Conservation (phyloP, 2,797 vertebrate genomes). For the Mus spretus region DNA sequence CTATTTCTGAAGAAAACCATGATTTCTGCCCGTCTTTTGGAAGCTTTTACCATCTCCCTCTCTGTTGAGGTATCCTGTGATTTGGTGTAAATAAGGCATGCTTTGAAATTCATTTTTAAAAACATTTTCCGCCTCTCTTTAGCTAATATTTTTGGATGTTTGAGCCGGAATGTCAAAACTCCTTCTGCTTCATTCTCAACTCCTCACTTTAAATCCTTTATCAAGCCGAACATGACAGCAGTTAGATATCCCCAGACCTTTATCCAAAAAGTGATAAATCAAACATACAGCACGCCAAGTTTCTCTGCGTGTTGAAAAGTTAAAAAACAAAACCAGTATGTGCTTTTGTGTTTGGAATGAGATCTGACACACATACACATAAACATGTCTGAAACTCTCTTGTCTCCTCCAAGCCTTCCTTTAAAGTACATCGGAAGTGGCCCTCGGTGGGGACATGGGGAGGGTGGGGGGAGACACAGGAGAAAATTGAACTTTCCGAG, state of each 20-base stretch:
- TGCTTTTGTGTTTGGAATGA: slow-evolving; percentile 73
- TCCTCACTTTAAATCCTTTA: slow-evolving; percentile 63
- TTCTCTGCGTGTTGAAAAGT: slow-evolving; percentile 48
- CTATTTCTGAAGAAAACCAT: neutral
- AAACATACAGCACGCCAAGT: slow-evolving; percentile 20
- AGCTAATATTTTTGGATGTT: slow-evolving; percentile 36
- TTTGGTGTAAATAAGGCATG: slow-evolving; percentile 48
- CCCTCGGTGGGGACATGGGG: slow-evolving; percentile 61
- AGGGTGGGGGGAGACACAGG: slow-evolving; percentile 56
- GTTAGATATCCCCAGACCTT: slow-evolving; percentile 75
- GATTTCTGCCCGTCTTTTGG: neutral
- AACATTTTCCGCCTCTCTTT: slow-evolving; percentile 34
- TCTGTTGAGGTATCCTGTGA: slow-evolving; percentile 28
- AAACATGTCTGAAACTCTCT: slow-evolving; percentile 60
- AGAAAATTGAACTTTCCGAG: slow-evolving; percentile 91
- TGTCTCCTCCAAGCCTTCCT: slow-evolving; percentile 62
- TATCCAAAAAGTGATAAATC: slow-evolving; percentile 64
- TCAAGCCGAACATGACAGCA: slow-evolving; percentile 54
- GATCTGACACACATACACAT: slow-evolving; percentile 52
- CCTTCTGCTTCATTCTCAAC: neutral
- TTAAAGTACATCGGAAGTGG: slow-evolving; percentile 84
- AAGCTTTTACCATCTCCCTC: slow-evolving; percentile 9
- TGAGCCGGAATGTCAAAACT: slow-evolving; percentile 66
- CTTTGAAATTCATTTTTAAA: neutral
- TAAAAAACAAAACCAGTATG: neutral